Conservation (phyloP, 2,113 vertebrate species). For the Bambusicola thoracicus region DNA sequence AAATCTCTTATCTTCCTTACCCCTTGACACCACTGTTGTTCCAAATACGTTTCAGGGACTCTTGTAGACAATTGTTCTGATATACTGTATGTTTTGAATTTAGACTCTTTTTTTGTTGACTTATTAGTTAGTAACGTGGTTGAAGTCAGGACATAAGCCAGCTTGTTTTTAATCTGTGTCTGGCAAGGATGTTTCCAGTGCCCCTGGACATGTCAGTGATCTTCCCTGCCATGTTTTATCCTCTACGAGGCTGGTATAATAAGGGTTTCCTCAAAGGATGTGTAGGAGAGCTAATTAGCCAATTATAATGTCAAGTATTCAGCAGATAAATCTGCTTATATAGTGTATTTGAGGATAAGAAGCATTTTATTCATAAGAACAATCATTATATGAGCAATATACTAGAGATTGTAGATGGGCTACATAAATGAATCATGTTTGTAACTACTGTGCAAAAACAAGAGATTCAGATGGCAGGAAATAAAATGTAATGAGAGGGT, state of each 20-base stretch:
- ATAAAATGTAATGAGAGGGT: background rate
- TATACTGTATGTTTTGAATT: background rate
- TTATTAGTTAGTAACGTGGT: background rate
- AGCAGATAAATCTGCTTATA: background rate
- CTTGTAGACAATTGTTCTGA: background rate
- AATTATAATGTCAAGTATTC: background rate
- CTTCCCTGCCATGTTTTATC: background rate
- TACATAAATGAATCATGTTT: background rate
- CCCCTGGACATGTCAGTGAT: background rate
- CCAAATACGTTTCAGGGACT: background rate
- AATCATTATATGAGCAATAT: background rate
- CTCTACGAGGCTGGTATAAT: background rate
- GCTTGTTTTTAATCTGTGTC: background rate
- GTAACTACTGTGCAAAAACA: background rate
- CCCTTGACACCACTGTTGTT: background rate
- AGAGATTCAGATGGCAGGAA: background rate
- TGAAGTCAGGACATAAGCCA: background rate
- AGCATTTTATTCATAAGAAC: background rate
- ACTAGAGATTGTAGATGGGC: background rate
- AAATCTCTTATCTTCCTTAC: background rate
- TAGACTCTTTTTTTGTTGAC: background rate
- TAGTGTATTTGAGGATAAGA: background rate
- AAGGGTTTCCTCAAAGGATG: background rate
- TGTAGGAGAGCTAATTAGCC: background rate
- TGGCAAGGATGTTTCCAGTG: background rate